Evolutionary conservation across 1,140 invertebrate genomes (phyloP).

Genomic region (Orchestia grillus): DNA sequence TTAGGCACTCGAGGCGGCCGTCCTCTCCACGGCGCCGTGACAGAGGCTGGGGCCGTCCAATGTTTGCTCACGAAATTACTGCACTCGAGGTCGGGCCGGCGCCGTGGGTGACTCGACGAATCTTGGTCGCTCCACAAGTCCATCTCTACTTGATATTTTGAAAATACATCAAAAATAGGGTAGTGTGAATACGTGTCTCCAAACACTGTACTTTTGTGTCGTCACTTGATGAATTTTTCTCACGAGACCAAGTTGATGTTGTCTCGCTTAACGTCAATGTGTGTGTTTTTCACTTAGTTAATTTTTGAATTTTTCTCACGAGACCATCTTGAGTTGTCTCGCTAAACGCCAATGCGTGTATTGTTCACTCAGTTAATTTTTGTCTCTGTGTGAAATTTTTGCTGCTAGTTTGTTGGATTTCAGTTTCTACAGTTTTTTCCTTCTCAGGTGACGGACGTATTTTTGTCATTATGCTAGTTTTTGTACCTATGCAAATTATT

Average conservation of each 20-base stretch:
- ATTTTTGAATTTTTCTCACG: not conserved
- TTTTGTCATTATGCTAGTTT: not conserved
- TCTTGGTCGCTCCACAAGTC: not conserved
- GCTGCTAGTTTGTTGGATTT: no score
- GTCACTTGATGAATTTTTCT: not conserved
- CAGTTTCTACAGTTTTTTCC: no score
- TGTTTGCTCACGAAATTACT: slow-evolving; percentile 9
- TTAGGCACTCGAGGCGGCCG: not conserved
- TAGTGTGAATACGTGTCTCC: no score
- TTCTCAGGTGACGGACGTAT: not conserved
- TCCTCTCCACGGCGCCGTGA: not conserved
- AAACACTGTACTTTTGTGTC: no score
- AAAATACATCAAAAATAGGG: no score
- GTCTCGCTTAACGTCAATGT: not conserved
- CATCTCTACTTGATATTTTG: no score
- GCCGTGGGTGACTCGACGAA: not conserved
- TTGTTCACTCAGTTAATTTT: no score
- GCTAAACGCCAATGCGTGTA: no score
- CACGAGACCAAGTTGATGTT: not conserved
- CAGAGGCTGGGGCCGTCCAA: not conserved
- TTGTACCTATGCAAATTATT: not conserved
- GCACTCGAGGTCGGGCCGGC: not conserved
- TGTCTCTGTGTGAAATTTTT: no score
- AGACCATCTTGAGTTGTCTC: not conserved
- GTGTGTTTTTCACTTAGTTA: not conserved